phyloP scores from a whole-genome alignment of 2,888 invertebrate genomes.

The Nomada flava region DNA sequence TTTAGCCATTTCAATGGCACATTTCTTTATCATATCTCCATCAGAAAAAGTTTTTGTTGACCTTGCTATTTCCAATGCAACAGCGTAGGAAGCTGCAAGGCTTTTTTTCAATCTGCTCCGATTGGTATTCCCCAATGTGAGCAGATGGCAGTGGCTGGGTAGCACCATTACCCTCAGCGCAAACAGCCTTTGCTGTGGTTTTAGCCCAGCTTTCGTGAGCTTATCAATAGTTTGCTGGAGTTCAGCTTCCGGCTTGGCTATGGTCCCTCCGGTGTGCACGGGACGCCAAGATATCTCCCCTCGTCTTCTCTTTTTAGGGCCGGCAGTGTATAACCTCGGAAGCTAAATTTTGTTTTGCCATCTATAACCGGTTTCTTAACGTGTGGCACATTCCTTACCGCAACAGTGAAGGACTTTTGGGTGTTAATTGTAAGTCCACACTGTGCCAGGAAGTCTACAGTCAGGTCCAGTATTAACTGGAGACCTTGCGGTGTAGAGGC shows the following conservation, averaged over 20 bases:
- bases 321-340: too few relatives aligned
- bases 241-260: too few relatives aligned
- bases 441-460: background rate
- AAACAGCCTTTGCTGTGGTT: background rate
- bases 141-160: background rate
- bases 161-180: background rate
- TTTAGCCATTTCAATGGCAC: too few relatives aligned
- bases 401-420: constrained; percentile 42
- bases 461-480: constrained; percentile 14
- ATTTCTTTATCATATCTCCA: too few relatives aligned
- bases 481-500: constrained; percentile 48
- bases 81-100: too few relatives aligned
- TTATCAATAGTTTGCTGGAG: too few relatives aligned
- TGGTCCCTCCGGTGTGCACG: too few relatives aligned
- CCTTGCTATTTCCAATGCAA: too few relatives aligned
- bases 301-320: too few relatives aligned
- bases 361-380: constrained; percentile 16
- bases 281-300: too few relatives aligned
- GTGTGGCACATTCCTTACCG: constrained; percentile 34
- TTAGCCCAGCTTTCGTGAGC: background rate
- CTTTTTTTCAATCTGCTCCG: background rate
- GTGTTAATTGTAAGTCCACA: constrained; percentile 48
- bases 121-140: background rate
- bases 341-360: too few relatives aligned
- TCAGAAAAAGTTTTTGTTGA: too few relatives aligned